A percentile compares a stretch with the other conserved stretches of the same genome.
Conservation (phyloP, 2,797 vertebrate genomes). For the Onychomys arenicola region DNA sequence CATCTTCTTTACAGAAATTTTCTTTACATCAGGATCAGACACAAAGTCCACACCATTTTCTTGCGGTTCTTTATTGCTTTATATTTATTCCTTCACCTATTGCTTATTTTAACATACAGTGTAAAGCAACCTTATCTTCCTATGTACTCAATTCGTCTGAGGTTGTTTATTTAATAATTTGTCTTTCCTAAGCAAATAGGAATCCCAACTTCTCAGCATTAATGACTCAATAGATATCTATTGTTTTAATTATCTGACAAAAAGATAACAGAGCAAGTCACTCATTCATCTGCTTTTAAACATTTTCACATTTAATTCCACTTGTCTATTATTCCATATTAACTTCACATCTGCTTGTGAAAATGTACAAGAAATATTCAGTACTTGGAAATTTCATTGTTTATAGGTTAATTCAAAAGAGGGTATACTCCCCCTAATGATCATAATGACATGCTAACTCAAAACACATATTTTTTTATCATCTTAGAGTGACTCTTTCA, state of each 20-base stretch:
- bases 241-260: neutral
- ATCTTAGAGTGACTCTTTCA: neutral
- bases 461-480: neutral
- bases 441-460: neutral
- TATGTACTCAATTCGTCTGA: neutral
- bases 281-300: neutral
- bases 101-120: slow-evolving; percentile 18
- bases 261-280: neutral
- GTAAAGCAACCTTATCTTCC: neutral
- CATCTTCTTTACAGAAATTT: neutral
- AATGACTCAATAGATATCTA: neutral
- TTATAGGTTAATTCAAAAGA: slow-evolving; percentile 17
- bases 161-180: slow-evolving; percentile 11
- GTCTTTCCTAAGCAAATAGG: neutral
- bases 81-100: neutral
- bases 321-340: neutral
- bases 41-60: slow-evolving; percentile 23
- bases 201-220: neutral
- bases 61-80: slow-evolving; percentile 51
- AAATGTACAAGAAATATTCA: neutral
- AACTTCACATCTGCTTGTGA: neutral
- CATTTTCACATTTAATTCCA: neutral
- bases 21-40: neutral
- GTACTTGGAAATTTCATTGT: neutral
- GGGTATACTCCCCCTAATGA: neutral